Base-by-base conservation (phyloP, 64 coral and sea anemone species). In the Dendrophyllia cribrosa region DNA sequence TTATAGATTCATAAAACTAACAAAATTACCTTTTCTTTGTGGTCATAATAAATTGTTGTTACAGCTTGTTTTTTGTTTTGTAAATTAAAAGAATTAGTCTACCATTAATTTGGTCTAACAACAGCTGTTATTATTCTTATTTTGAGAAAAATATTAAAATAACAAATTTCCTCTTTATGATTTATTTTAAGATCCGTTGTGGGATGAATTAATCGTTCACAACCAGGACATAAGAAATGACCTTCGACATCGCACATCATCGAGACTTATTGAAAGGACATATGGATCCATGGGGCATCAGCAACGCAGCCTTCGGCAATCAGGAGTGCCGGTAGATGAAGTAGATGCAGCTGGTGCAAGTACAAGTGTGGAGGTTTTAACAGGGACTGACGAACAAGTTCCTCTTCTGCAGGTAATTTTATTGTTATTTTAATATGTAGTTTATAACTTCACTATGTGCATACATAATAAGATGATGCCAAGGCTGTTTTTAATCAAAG, bases 271-370 rank as follows among this genome's bases (percentile, higher is more conserved):
- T 72, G 78, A 72, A 9, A 59, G 34, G 3, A 82, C 60, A 56
- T 90, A 95, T 89, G 92, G 92, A 26, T 75, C 86, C 9, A 72
- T 90, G 61, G 93, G 70, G 21, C 71, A 11, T 11, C 70, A 70
- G 24, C 67, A 66, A 3, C 58, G n/a, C 43, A 91, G 68, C 46
- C 17, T 79, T 45, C 64, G 14, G 13, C 19, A 17, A 59, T 59
- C 21, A 51, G 20, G 0, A 78, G 12, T 5, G 26, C 47, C 20
- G 22, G 43, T 3, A 3, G 92, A 94, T 89, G 17, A 79, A 75
- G 44, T 67, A 4, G 92, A 94, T 94, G 92, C 62, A 79, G 83
- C 64, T 86, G 15, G 14, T 52, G 25, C 34, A 5, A 72, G 25
- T 58, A 50, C 22, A 55, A 74, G 69, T 73, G 51, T 22, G 43